Evolutionary conservation across 2,888 invertebrate genomes (phyloP).

Genomic region (Colostygia pectinataria): DNA sequence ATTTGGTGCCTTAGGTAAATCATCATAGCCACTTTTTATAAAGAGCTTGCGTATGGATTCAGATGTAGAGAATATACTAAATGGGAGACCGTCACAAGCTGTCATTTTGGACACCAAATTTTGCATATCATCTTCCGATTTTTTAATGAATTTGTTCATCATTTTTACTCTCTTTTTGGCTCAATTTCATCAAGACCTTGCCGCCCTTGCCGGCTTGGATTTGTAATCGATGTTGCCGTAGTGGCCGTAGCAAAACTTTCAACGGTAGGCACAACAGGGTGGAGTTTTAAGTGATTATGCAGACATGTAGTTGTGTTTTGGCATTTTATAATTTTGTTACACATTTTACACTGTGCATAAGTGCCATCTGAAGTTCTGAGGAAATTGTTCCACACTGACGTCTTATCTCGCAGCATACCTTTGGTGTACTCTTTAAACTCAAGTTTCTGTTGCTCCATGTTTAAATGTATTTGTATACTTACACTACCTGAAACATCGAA

Average conservation of each 20-base stretch:
- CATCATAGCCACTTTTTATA: neutral
- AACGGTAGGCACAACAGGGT: neutral
- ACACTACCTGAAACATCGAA: neutral
- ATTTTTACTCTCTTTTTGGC: neutral
- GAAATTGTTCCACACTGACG: neutral
- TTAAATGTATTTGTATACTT: neutral
- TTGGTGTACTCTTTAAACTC: conserved; percentile 3
- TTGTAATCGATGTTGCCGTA: neutral
- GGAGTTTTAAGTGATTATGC: neutral
- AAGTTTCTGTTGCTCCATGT: neutral
- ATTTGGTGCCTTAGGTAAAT: neutral
- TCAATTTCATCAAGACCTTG: neutral
- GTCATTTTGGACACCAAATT: neutral
- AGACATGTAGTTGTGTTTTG: neutral
- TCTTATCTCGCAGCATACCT: neutral
- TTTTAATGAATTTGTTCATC: neutral
- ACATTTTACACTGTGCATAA: neutral
- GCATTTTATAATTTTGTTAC: neutral
- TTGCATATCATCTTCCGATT: neutral
- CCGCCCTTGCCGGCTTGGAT: no score
- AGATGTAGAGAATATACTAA: neutral
- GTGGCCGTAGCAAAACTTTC: neutral
- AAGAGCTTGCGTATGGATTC: neutral
- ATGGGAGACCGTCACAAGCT: neutral
- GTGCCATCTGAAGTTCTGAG: neutral